Percentiles rank a stretch among this genome's conserved stretches.
Evolutionary conservation across 1,140 invertebrate genomes (phyloP).

Genomic region (Eumaeus atala): DNA sequence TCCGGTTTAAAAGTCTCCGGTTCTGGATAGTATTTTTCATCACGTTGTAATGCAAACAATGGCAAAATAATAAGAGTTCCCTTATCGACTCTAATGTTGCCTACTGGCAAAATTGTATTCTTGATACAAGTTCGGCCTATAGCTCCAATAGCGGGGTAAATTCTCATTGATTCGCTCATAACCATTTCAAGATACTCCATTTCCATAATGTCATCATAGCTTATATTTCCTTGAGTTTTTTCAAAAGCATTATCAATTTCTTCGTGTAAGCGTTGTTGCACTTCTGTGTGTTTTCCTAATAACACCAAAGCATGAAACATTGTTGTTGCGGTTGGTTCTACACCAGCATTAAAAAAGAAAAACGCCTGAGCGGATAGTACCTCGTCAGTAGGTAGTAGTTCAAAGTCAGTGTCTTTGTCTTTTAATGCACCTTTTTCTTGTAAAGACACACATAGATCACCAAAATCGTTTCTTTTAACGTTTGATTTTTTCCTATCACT

Average conservation of each 20-base stretch:
- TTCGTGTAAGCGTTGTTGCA: conserved; percentile 52
- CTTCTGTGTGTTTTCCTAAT: conserved; percentile 47
- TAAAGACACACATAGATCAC: conserved; percentile 33
- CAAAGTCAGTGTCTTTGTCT: conserved; percentile 26
- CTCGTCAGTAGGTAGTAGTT: conserved; percentile 45
- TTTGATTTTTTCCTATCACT: conserved; percentile 20
- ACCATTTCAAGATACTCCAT: conserved; percentile 71
- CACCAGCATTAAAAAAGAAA: conserved; percentile 75
- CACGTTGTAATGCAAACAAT: conserved; percentile 75
- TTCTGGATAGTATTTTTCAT: conserved; percentile 72
- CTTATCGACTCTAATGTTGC: conserved; percentile 39
- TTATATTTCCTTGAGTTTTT: conserved; percentile 39
- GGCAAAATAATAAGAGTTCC: conserved; percentile 73
- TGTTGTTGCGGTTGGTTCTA: conserved; percentile 59
- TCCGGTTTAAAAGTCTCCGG: conserved; percentile 77
- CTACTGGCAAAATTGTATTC: conserved; percentile 55
- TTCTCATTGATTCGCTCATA: conserved; percentile 50
- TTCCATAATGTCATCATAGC: conserved; percentile 50
- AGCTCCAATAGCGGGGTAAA: conserved; percentile 62
- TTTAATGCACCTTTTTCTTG: conserved; percentile 31
- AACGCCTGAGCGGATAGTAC: conserved; percentile 69
- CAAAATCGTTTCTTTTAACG: conserved; percentile 35
- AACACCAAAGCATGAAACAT: conserved; percentile 47
- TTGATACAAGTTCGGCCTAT: conserved; percentile 54
- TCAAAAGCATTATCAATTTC: conserved; percentile 52